Evolutionary conservation across 2,113 vertebrate species (phyloP).

Genomic region (Eptesicus fuscus): DNA sequence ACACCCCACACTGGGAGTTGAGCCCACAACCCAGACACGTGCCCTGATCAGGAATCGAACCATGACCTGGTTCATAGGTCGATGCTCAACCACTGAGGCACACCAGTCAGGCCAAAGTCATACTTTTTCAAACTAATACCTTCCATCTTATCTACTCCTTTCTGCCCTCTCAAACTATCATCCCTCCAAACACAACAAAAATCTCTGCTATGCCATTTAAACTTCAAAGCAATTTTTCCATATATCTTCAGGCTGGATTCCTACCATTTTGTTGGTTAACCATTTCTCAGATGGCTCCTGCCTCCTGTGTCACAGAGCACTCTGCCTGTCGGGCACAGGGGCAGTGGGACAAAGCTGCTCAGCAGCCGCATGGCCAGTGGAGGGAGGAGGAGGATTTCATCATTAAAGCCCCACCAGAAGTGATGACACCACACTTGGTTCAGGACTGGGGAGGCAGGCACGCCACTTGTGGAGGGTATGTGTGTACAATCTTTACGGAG

Average conservation of each 20-base stretch:
- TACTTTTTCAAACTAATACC: neutral
- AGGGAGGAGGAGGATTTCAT: neutral
- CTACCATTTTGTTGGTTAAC: neutral
- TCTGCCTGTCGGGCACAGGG: neutral
- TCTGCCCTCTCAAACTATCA: neutral
- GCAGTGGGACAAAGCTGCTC: neutral
- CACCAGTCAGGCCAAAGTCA: too few species aligned
- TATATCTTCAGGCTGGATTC: neutral
- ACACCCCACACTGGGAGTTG: too few species aligned
- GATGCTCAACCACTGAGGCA: too few species aligned
- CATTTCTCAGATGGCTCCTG: neutral
- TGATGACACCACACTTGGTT: neutral
- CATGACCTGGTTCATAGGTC: too few species aligned
- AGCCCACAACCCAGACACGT: too few species aligned
- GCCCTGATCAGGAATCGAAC: too few species aligned
- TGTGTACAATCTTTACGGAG: neutral
- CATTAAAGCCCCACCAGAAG: neutral
- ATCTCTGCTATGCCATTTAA: neutral
- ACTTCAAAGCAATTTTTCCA: neutral
- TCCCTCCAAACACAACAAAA: neutral
- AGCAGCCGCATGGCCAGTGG: neutral
- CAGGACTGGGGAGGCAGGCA: neutral
- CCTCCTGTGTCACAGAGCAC: neutral
- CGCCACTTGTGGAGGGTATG: neutral
- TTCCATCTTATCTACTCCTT: neutral